Conservation (phyloP, 2,888 invertebrate genomes). For the Drosophila putrida region DNA sequence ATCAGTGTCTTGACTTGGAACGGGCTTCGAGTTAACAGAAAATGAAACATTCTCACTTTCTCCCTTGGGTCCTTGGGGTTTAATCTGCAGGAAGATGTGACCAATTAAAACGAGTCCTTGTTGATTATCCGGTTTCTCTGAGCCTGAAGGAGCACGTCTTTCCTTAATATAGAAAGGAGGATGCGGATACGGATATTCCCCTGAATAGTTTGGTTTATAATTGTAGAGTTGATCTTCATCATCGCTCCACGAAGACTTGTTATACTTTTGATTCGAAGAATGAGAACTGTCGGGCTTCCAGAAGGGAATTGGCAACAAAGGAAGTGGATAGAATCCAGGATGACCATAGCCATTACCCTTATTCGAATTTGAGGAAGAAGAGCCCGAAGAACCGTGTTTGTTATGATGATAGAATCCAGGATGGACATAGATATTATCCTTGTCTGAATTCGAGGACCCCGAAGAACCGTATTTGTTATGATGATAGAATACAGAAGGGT, state of each 20-base stretch:
- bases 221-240: constrained; percentile 19
- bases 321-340: constrained; percentile 33
- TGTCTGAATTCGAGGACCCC: too few species aligned
- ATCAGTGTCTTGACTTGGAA: background rate
- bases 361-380: background rate
- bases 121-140: background rate
- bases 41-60: background rate
- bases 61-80: constrained; percentile 3
- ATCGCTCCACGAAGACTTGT: background rate
- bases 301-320: constrained; percentile 62
- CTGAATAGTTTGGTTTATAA: constrained; percentile 16
- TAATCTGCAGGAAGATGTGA: constrained; percentile 46
- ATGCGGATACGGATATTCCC: background rate
- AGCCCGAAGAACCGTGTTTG: constrained; percentile 4
- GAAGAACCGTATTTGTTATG: constrained; percentile 8
- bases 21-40: background rate
- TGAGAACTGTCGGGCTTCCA: constrained; percentile 23
- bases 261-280: constrained; percentile 1
- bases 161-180: constrained; percentile 29
- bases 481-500: background rate
- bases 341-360: background rate
- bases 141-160: background rate
- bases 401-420: background rate
- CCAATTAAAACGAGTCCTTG: constrained; percentile 41
- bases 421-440: too few species aligned